Evolutionary conservation across 2,888 invertebrate species (phyloP).

Genomic region (Trissolcus japonicus): DNA sequence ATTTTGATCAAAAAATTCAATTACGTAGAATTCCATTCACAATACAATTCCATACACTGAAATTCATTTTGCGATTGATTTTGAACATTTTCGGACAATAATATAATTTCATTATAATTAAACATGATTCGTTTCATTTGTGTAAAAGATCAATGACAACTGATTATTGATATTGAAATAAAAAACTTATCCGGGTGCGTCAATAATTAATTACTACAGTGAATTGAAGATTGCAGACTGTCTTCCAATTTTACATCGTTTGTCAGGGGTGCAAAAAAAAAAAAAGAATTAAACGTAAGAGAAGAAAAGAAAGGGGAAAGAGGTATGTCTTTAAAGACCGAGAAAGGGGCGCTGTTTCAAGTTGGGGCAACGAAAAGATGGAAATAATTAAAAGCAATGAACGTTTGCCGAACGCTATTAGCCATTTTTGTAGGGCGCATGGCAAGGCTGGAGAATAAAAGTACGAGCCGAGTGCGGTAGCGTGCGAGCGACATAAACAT

Average conservation of each 20-base stretch:
- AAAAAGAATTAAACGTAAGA: conserved; percentile 8
- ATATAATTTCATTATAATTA: no score
- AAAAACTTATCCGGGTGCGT: conserved; percentile 60
- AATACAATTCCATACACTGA: neutral
- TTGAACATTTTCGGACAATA: no score
- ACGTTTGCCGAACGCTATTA: conserved; percentile 67
- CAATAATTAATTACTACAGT: conserved; percentile 63
- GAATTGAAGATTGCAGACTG: conserved; percentile 32
- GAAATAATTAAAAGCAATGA: conserved; percentile 73
- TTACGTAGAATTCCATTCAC: no score
- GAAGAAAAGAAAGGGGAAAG: conserved; percentile 42
- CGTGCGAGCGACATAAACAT: conserved; percentile 66
- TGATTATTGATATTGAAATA: conserved; percentile 63
- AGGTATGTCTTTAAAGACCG: conserved; percentile 31
- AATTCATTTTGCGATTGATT: conserved; percentile 5
- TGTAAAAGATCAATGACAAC: conserved; percentile 31
- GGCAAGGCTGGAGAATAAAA: conserved; percentile 54
- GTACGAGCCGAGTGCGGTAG: conserved; percentile 52
- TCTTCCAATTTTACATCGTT: conserved; percentile 30
- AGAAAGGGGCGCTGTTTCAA: conserved; percentile 50
- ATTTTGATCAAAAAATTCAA: conserved; percentile 12
- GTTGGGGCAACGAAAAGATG: conserved; percentile 62
- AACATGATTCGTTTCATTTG: no score
- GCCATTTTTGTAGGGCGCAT: conserved; percentile 64
- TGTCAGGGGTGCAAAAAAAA: conserved; percentile 24